A percentile compares a stretch with the other conserved stretches of the same genome.
phyloP scores from a whole-genome alignment of 1,140 invertebrate genomes.

The Potamilus streckersoni region DNA sequence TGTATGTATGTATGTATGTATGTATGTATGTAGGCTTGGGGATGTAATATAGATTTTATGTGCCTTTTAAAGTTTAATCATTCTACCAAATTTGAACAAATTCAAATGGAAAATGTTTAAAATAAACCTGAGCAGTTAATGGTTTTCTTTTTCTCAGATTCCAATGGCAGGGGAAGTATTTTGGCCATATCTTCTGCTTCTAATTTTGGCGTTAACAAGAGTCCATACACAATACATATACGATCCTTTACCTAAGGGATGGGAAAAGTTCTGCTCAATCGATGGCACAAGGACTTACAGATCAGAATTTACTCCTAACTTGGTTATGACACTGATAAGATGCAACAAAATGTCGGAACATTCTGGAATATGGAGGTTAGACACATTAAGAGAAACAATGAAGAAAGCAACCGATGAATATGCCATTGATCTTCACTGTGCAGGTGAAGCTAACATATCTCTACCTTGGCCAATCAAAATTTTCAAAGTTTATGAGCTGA shows the following conservation, averaged over 20 bases:
- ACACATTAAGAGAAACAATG: conserved; percentile 18
- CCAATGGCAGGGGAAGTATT: too few relatives aligned
- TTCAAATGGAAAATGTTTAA: too few relatives aligned
- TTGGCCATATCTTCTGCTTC: too few relatives aligned
- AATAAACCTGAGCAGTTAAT: too few relatives aligned
- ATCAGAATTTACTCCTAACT: conserved; percentile 12
- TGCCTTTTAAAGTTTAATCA: too few relatives aligned
- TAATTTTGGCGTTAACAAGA: too few relatives aligned
- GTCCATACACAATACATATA: too few relatives aligned
- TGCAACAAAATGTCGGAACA: conserved; percentile 2
- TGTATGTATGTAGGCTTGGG: too few relatives aligned
- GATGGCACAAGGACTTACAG: not conserved
- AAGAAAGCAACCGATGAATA: conserved; percentile 5
- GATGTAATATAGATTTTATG: too few relatives aligned
- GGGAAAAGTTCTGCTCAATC: conserved; percentile 17
- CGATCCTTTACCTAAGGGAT: conserved; percentile 1
- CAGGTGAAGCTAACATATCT: conserved; percentile 16
- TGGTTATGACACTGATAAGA: conserved; percentile 9
- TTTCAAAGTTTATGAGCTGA: conserved; percentile 15
- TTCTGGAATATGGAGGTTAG: conserved; percentile 34
- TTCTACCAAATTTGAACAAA: too few relatives aligned
- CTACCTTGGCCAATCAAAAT: conserved; percentile 37
- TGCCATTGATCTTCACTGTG: conserved; percentile 32
- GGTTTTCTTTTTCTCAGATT: not conserved
- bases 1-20: too few relatives aligned